Evolutionary conservation across 2,797 vertebrate genomes (phyloP), one percentile per base, ranked within the genome.

Genomic region (Adrianichthys oophorus): DNA sequence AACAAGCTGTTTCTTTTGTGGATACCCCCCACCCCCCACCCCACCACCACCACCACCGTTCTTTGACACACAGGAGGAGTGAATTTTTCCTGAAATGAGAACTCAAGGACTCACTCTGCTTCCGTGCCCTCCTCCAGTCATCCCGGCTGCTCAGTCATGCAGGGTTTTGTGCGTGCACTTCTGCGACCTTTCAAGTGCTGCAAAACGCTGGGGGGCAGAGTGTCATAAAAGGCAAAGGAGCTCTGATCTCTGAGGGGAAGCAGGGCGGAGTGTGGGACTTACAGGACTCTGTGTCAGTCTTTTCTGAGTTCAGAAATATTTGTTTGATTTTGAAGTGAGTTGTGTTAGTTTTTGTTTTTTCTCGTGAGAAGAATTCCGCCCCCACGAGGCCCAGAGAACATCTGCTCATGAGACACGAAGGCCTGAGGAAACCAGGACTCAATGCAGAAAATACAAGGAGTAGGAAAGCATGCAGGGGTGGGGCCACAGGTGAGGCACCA

Each of bases 211-310:
- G 48, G 32, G 59, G 73, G 60, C 71, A 50, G 58, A 26, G 57
- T 68, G 83, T 76, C 82, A 78, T 79, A 79, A 83, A 77, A 81
- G 76, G 66, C 62, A 73, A 82, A 80, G 62, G 70, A 70, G 70
- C 72, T 74, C 52, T 84, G 88, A 85, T 83, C 85, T 88, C 87
- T 84, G 88, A 88, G 80, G 70, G 67, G 80, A 89, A 74, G 89
- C 88, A 50, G 19, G 74, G 70, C 58, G 49, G 54, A 65, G 60
- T 57, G 52, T 47, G 44, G 64, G 47, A 53, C 62, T 62, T 67
- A 37, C 55, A 41, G 14, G 43, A 40, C 14, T 51, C 60, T 57
- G 41, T 32, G 50, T 70, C 44, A 51, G 45, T 52, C 8, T 14
- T 18, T 10, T 52, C 67, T 50, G 65, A 77, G 48, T 37, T 56